Evolutionary conservation across 1,140 invertebrate species (phyloP).

Genomic region (Daktulosphaira vitifoliae): DNA sequence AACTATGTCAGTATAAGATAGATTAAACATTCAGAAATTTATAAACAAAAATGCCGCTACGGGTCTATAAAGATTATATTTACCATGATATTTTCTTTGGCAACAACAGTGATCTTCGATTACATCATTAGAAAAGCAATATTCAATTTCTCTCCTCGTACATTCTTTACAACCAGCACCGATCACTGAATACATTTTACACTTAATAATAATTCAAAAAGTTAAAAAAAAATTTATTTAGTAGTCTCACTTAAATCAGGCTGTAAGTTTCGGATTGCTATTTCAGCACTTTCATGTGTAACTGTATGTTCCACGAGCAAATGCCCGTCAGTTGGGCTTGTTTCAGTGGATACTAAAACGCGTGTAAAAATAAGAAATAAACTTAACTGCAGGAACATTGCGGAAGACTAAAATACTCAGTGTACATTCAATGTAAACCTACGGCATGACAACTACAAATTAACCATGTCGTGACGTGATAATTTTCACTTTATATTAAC

Average conservation of each 20-base stretch:
- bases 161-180: constrained; percentile 55
- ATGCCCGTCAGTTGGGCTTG: not conserved
- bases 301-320: constrained; percentile 11
- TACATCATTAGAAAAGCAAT: constrained; percentile 53
- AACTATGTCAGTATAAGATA: not conserved
- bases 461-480: not conserved
- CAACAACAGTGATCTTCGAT: constrained; percentile 64
- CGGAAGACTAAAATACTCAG: not conserved
- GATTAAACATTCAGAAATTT: not conserved
- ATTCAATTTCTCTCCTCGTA: constrained; percentile 52
- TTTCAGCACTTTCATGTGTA: not conserved
- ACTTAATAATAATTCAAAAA: not conserved
- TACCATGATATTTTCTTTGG: constrained; percentile 49
- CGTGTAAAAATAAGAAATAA: not conserved
- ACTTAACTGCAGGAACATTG: not conserved
- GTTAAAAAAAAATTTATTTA: not conserved
- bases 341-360: not conserved
- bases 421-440: too few species aligned
- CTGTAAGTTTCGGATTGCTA: not conserved
- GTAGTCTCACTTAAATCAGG: constrained; percentile 6
- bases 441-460: too few species aligned
- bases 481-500: constrained; percentile 21
- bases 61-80: not conserved
- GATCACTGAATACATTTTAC: constrained; percentile 30
- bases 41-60: not conserved